Conservation (phyloP, 2,797 vertebrate species). For the Lacerta agilis region DNA sequence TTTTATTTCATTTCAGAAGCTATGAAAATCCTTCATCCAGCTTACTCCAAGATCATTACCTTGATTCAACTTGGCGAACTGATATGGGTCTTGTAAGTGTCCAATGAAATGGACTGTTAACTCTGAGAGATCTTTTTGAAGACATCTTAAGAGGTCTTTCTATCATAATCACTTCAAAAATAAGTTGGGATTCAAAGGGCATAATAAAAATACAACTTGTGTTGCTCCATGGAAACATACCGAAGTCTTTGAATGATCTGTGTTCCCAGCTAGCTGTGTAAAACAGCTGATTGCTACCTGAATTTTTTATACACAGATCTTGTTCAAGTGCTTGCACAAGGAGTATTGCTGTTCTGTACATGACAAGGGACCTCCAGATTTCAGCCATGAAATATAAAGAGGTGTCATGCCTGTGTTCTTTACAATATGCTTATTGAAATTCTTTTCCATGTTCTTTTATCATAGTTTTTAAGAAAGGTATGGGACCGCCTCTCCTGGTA, state of each 20-base stretch:
- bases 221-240: background rate
- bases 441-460: background rate
- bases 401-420: background rate
- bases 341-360: background rate
- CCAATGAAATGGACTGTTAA: conserved; percentile 10
- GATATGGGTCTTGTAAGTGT: conserved; percentile 84
- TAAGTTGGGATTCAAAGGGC: background rate
- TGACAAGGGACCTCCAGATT: too few relatives aligned
- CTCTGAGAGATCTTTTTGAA: background rate
- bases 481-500: background rate
- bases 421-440: background rate
- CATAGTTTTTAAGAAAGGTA: background rate
- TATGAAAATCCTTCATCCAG: conserved; percentile 72
- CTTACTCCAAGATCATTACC: conserved; percentile 85
- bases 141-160: background rate
- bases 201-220: too few relatives aligned
- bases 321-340: background rate
- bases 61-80: conserved; percentile 89
- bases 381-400: background rate
- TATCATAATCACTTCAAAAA: background rate
- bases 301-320: too few relatives aligned
- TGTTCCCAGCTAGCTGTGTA: background rate
- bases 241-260: background rate
- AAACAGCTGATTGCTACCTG: background rate
- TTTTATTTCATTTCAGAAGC: conserved; percentile 77